Conservation (phyloP, 2,888 invertebrate species). For the Dryobotodes eremita region DNA sequence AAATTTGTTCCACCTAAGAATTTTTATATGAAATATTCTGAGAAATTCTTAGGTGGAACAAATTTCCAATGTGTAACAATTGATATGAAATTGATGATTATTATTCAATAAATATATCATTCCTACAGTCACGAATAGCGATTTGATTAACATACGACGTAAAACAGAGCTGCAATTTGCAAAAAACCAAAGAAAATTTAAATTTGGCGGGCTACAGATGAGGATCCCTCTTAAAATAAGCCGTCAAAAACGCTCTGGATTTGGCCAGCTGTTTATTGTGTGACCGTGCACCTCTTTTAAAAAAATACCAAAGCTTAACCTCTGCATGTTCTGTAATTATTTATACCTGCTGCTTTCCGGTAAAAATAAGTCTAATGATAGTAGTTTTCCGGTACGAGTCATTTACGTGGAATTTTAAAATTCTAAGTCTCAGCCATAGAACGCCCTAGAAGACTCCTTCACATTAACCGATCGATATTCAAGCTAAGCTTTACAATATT, state of each 20-base stretch:
- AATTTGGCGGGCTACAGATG: too few relatives aligned
- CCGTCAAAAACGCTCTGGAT: background rate
- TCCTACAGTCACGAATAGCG: too few relatives aligned
- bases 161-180: too few relatives aligned
- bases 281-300: background rate
- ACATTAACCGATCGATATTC: slow-evolving; percentile 35
- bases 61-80: too few relatives aligned
- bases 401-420: slow-evolving; percentile 17
- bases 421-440: background rate
- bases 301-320: background rate
- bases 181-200: too few relatives aligned
- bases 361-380: background rate
- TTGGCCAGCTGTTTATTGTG: background rate
- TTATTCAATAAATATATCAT: too few relatives aligned
- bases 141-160: too few relatives aligned
- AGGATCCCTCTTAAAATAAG: background rate
- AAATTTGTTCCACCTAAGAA: too few relatives aligned
- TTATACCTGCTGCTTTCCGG: background rate
- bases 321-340: background rate
- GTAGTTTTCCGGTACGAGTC: background rate
- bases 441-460: slow-evolving; percentile 27
- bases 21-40: too few relatives aligned
- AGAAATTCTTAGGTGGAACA: too few relatives aligned
- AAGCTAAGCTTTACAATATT: slow-evolving; percentile 20
- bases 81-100: too few relatives aligned